Conservation (phyloP, 2,113 vertebrate species). For the Crotalus helleri region DNA sequence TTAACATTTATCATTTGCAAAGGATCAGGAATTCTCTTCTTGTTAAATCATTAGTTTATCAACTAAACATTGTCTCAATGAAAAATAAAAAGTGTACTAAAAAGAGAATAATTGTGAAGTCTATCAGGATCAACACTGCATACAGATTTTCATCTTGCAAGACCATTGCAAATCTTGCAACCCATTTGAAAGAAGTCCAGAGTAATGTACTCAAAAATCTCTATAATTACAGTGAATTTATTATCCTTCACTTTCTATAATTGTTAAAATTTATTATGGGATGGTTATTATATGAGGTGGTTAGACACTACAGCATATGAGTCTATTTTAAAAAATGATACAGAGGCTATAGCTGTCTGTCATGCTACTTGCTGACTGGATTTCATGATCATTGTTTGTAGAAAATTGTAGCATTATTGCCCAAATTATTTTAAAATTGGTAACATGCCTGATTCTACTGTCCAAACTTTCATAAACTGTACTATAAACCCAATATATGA, state of each 20-base stretch:
- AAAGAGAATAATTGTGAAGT: background rate
- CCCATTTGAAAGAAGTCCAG: background rate
- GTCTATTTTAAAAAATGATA: background rate
- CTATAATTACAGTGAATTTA: background rate
- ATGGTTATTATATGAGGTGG: background rate
- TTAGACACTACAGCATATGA: background rate
- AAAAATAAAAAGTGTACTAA: background rate
- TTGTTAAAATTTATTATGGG: background rate
- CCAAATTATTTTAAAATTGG: background rate
- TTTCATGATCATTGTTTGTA: background rate
- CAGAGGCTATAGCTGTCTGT: background rate
- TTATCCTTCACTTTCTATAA: background rate
- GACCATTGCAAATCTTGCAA: background rate
- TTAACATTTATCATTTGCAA: slow-evolving; percentile 4
- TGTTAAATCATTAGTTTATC: background rate
- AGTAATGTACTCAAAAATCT: background rate
- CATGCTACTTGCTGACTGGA: background rate
- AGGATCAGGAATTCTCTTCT: background rate
- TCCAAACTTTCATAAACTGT: background rate
- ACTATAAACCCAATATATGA: background rate
- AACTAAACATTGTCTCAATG: background rate
- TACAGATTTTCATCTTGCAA: background rate
- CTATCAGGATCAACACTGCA: background rate
- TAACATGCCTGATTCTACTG: background rate
- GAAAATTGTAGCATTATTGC: background rate